These are phyloP conservation scores for Nylanderia fulva DNA, from an alignment of 1,140 invertebrate species.

Conservation along the genomic window DNA sequence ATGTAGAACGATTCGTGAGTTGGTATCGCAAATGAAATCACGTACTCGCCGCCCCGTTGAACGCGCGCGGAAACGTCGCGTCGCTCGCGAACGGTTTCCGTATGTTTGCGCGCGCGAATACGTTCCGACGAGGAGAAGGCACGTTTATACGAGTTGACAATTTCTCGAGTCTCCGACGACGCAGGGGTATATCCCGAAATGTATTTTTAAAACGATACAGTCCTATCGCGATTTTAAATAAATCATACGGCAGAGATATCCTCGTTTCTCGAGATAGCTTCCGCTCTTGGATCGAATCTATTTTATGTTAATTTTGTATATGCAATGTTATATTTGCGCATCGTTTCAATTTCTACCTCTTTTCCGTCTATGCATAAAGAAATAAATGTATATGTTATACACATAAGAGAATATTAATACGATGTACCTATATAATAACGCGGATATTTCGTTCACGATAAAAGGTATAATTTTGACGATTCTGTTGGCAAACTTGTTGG, in stretches of 20 bases:
- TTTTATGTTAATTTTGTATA: too few species aligned
- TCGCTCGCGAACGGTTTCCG: constrained; percentile 68
- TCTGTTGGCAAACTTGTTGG: constrained; percentile 41
- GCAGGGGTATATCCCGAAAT: background rate
- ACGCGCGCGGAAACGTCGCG: constrained; percentile 73
- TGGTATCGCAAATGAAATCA: constrained; percentile 85
- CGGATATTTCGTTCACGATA: too few species aligned
- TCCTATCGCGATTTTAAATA: background rate
- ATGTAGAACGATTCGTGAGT: constrained; percentile 80
- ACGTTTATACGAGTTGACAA: background rate
- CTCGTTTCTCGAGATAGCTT: background rate
- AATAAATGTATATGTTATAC: too few species aligned
- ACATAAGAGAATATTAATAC: too few species aligned
- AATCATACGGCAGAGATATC: background rate
- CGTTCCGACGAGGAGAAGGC: background rate
- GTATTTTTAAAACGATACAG: background rate
- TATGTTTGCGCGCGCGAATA: constrained; percentile 45
- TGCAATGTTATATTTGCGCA: too few species aligned
- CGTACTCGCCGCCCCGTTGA: constrained; percentile 81
- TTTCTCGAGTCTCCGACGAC: background rate
- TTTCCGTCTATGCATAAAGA: background rate
- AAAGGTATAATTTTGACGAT: too few species aligned
- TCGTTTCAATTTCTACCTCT: too few species aligned
- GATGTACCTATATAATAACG: too few species aligned
- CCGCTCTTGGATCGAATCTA: too few species aligned